Percentiles rank a stretch among this genome's conserved stretches.
These are phyloP conservation scores for Pristiophorus japonicus DNA, from an alignment of 2,113 vertebrate genomes.

Conservation along the genomic window DNA sequence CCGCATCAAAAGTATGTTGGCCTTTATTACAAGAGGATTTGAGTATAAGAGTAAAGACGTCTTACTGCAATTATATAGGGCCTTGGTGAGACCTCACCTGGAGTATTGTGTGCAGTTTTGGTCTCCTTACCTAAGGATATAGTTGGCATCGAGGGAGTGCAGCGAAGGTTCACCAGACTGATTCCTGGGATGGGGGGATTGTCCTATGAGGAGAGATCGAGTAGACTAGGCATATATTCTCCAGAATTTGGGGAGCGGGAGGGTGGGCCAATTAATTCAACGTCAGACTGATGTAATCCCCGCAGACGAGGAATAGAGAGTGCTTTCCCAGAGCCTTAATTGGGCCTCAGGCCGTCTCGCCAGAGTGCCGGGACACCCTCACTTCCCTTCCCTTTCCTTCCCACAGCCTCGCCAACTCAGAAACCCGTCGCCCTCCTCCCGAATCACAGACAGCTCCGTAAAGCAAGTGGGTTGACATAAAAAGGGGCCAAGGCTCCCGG, in stretches of 20 bases:
- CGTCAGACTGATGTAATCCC: background rate
- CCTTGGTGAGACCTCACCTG: too few species aligned
- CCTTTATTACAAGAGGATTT: too few species aligned
- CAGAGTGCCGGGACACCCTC: background rate
- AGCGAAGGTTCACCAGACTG: too few species aligned
- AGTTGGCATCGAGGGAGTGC: too few species aligned
- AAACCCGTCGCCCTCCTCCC: background rate
- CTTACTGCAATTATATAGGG: too few species aligned
- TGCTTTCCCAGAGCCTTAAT: background rate
- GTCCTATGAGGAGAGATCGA: too few species aligned
- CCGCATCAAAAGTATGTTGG: too few species aligned
- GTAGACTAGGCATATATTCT: too few species aligned
- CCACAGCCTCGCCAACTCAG: background rate
- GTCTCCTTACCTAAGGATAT: too few species aligned
- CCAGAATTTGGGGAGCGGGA: background rate
- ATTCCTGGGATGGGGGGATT: too few species aligned
- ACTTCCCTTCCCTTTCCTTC: background rate
- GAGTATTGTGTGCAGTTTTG: too few species aligned
- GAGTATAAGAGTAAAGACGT: too few species aligned
- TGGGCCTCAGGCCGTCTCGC: background rate
- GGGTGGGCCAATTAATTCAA: background rate
- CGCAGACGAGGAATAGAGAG: background rate
- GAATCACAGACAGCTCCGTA: background rate
- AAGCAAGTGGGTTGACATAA: background rate
- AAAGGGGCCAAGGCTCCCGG: conserved; percentile 45